Evolutionary conservation across 2,888 invertebrate genomes (phyloP).

Genomic region (Oscheius onirici): DNA sequence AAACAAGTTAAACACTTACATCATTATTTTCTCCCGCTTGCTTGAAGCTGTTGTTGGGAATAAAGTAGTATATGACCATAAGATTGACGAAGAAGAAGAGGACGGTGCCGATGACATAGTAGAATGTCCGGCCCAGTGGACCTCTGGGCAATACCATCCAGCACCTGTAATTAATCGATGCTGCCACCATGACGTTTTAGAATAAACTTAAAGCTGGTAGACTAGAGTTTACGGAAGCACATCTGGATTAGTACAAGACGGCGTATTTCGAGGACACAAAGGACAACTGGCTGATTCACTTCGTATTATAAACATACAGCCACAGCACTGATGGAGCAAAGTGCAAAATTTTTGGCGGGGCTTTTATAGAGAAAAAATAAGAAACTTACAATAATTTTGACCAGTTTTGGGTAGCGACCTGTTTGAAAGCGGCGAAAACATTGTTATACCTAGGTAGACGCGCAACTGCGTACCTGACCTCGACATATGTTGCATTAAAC

Average conservation of each 20-base stretch:
- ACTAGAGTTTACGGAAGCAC: constrained; percentile 1
- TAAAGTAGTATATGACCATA: constrained; percentile 19
- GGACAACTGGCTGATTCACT: not conserved
- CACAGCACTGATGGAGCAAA: too few relatives aligned
- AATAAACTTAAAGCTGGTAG: too few relatives aligned
- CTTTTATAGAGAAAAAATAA: too few relatives aligned
- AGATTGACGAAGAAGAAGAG: constrained; percentile 34
- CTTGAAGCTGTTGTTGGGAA: constrained; percentile 15
- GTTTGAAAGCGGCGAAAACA: not conserved
- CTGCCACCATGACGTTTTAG: too few relatives aligned
- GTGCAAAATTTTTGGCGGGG: too few relatives aligned
- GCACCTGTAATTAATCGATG: constrained; percentile 1
- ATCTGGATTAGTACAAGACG: constrained; percentile 30
- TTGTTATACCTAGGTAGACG: not conserved
- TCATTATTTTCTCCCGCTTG: not conserved
- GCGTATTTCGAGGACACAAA: not conserved
- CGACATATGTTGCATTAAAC: too few relatives aligned
- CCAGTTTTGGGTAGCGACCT: not conserved
- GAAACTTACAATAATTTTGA: too few relatives aligned
- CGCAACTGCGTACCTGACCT: too few relatives aligned
- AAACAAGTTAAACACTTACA: not conserved
- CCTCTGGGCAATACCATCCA: constrained; percentile 14
- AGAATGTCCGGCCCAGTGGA: constrained; percentile 17
- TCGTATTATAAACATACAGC: not conserved
- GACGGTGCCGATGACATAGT: constrained; percentile 6